phyloP scores from a whole-genome alignment of 2,888 invertebrate species.

The Catocala fraxini region DNA sequence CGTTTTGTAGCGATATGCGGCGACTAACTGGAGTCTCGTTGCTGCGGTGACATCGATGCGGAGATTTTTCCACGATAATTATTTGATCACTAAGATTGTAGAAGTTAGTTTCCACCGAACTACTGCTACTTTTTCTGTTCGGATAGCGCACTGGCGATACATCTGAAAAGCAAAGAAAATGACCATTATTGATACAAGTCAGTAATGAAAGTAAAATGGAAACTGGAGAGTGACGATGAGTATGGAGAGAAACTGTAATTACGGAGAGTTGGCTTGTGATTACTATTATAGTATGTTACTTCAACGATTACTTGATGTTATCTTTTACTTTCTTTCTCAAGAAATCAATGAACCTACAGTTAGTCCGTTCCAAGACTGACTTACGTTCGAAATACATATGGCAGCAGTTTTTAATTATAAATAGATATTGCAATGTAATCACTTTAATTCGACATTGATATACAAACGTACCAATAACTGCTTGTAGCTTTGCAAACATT shows the following conservation, averaged over 20 bases:
- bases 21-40: conserved; percentile 75
- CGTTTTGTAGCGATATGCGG: conserved; percentile 81
- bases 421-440: too few species aligned
- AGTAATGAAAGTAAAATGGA: conserved; percentile 19
- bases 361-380: too few species aligned
- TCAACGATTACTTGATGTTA: not conserved
- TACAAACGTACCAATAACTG: too few species aligned
- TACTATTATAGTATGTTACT: conserved; percentile 1
- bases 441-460: too few species aligned
- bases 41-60: conserved; percentile 78
- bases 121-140: conserved; percentile 89
- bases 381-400: too few species aligned
- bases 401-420: too few species aligned
- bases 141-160: conserved; percentile 89
- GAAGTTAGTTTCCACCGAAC: conserved; percentile 89
- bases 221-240: conserved; percentile 5
- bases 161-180: conserved; percentile 79
- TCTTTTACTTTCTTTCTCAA: conserved; percentile 8
- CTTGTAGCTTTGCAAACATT: too few species aligned
- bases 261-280: conserved; percentile 1
- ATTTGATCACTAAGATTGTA: conserved; percentile 90
- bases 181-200: conserved; percentile 5
- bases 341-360: not conserved
- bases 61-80: conserved; percentile 88
- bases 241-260: conserved; percentile 15